A percentile compares a stretch with the other conserved stretches of the same genome.
Conservation (phyloP, 1,140 invertebrate genomes). For the Pemphigus obesinymphae region DNA sequence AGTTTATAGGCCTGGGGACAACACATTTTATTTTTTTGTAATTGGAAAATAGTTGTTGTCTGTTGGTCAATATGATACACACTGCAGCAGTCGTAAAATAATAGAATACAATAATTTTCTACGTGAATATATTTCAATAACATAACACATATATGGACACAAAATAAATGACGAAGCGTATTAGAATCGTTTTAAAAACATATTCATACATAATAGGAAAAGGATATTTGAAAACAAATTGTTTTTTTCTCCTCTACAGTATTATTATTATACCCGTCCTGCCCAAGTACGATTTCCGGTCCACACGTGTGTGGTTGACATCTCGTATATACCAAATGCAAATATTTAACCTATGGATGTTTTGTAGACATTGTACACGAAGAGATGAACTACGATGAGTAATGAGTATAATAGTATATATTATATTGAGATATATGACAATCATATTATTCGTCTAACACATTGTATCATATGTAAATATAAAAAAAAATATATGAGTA, state of each 20-base stretch:
- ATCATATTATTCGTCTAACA: background rate
- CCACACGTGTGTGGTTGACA: background rate
- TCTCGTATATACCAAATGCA: background rate
- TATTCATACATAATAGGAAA: no score
- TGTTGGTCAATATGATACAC: background rate
- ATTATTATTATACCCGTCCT: background rate
- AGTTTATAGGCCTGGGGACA: background rate
- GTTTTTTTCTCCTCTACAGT: background rate
- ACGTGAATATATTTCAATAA: background rate
- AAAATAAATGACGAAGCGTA: background rate
- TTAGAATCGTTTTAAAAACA: background rate
- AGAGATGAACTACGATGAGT: background rate
- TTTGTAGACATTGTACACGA: background rate
- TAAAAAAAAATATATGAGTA: no score
- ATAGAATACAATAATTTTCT: background rate
- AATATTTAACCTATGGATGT: background rate
- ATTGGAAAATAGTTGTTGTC: background rate
- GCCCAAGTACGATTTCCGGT: background rate
- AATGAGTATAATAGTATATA: background rate
- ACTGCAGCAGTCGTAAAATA: background rate
- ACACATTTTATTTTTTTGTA: background rate
- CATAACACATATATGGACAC: background rate
- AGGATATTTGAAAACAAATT: constrained; percentile 9
- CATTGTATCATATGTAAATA: background rate
- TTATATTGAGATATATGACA: background rate